Evolutionary conservation across 2,888 invertebrate genomes (phyloP).

Genomic region (Cylloceria caligata): DNA sequence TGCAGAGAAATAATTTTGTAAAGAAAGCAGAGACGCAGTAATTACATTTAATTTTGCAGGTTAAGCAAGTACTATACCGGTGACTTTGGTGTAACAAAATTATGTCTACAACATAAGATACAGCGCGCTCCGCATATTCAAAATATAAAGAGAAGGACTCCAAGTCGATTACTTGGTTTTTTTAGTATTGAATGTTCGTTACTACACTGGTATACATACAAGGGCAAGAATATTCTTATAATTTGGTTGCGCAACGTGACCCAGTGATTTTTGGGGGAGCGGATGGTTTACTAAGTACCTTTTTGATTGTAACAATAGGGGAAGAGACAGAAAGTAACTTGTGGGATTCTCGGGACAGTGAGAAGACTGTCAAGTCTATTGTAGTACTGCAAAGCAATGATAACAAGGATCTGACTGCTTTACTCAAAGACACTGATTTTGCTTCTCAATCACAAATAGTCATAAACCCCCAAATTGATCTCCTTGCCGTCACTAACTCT

Average conservation of each 20-base stretch:
- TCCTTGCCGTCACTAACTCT: background rate
- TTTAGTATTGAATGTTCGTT: background rate
- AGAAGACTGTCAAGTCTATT: background rate
- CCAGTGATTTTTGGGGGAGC: background rate
- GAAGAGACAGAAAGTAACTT: background rate
- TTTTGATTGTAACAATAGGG: slow-evolving; percentile 2
- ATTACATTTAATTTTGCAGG: background rate
- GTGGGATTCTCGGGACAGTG: background rate
- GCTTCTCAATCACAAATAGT: background rate
- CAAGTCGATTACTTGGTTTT: too few species aligned
- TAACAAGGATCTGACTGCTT: background rate
- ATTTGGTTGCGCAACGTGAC: slow-evolving; percentile 14
- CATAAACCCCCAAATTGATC: background rate
- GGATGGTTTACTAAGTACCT: slow-evolving; percentile 17
- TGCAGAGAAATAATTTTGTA: background rate
- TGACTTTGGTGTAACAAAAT: background rate
- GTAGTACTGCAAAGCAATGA: background rate
- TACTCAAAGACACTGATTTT: background rate
- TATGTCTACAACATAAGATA: background rate
- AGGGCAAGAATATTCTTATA: background rate
- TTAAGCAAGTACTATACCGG: background rate
- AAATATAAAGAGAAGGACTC: too few species aligned
- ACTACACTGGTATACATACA: background rate
- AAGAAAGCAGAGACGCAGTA: background rate
- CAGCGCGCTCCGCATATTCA: too few species aligned